These are phyloP conservation scores for Allacma fusca DNA, from an alignment of 2,888 invertebrate genomes.

Conservation along the genomic window DNA sequence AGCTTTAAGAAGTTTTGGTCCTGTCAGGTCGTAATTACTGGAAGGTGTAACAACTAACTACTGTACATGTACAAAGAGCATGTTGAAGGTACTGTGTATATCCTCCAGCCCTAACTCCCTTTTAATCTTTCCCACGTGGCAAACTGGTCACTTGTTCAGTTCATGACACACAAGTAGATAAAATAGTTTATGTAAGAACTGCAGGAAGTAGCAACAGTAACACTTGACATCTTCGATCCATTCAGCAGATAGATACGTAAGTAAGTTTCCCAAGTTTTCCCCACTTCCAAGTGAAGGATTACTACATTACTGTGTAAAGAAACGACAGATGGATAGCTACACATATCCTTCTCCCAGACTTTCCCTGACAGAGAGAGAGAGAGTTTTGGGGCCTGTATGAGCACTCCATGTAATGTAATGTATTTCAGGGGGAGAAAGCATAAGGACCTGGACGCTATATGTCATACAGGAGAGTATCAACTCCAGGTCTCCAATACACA, in stretches of 20 bases:
- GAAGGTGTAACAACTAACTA: no score
- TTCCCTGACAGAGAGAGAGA: conserved; percentile 1
- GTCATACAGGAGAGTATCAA: no score
- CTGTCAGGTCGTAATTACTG: no score
- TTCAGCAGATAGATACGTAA: conserved; percentile 8
- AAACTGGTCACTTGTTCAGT: conserved; percentile 2
- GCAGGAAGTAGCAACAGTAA: conserved; percentile 10
- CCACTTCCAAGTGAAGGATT: background rate
- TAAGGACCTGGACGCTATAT: background rate
- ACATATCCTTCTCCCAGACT: background rate
- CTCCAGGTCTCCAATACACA: no score
- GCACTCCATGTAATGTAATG: background rate
- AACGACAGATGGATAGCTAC: conserved; percentile 3
- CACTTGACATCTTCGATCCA: conserved; percentile 36
- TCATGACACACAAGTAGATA: conserved; percentile 15
- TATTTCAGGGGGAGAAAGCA: background rate
- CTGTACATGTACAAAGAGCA: background rate
- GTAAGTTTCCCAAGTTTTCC: conserved; percentile 5
- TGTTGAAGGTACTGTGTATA: background rate
- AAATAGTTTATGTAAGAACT: conserved; percentile 22
- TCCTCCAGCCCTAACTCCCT: background rate
- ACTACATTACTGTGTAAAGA: conserved; percentile 13
- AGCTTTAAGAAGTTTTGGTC: no score
- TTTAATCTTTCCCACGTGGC: conserved; percentile 24
- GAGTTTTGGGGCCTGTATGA: background rate